Evolutionary conservation across 1,140 invertebrate genomes (phyloP), one percentile per base, ranked within the genome.

Genomic region (Helicoverpa armigera): DNA sequence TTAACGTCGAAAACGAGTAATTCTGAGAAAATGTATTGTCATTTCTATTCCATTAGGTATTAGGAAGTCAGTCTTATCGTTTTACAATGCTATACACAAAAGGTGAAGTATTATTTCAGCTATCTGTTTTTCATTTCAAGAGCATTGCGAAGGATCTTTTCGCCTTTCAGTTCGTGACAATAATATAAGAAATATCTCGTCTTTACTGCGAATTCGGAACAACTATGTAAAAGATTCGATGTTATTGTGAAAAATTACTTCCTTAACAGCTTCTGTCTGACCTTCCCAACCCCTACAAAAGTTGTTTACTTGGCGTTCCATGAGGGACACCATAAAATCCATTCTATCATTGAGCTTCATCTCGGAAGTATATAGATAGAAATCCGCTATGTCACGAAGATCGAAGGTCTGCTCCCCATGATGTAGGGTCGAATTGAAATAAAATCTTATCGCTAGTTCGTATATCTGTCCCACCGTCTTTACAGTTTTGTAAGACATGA

Each of bases 381-480:
- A 61, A 61, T 48, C 51, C n/a, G 29, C 23, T 14, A 48, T 61
- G 54, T 60, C n/a, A 75, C 35, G 73, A 14, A 14, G 23, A 60
- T 75, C 10, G 13, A 31, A 31, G 14, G 31, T 60, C 35, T 60
- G 2, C 56, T 75, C 35, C 31, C 53, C 31, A 61, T 51, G 50
- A 61, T 29, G 12, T 23, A 23, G 35, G n/a, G 31, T 58, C 43
- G 56, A 50, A 75, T 75, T 61, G 73, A 75, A 50, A 75, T 75
- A 75, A 75, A 61, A 75, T 58, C 35, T 61, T 75, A 51, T 75
- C 73, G 11, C 11, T 48, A 5, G 35, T 50, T 60, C 5, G 54
- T 74, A 13, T 61, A n/a, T 48, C 73, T 75, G 58, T 61, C 35
- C 18, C 61, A 75, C 23, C 35, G 35, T 48, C 16, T 56, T 16